These are phyloP conservation scores for Atopsyche davidsoni DNA, from an alignment of 1,140 invertebrate genomes.

Conservation along the genomic window DNA sequence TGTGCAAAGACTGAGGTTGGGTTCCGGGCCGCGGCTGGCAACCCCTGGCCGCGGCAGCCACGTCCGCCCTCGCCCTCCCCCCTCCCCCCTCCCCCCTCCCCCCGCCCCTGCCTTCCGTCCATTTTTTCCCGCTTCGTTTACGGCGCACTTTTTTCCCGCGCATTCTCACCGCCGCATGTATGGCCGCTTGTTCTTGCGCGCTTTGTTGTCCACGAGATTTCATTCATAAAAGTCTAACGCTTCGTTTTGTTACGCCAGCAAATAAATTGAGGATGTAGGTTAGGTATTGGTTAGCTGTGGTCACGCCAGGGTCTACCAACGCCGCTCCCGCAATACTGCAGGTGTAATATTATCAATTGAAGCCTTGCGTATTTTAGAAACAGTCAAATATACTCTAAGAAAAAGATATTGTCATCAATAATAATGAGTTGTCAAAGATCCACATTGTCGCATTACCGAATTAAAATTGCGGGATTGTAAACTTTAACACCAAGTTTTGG, in stretches of 20 bases:
- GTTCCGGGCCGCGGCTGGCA: too few relatives aligned
- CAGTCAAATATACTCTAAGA: too few relatives aligned
- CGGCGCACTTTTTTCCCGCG: slow-evolving; percentile 20
- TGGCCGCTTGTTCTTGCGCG: slow-evolving; percentile 20
- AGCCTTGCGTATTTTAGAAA: background rate
- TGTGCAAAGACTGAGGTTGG: too few relatives aligned
- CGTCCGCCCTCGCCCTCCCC: too few relatives aligned
- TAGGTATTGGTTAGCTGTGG: slow-evolving; percentile 22
- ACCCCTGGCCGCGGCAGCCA: too few relatives aligned
- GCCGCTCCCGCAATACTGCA: slow-evolving; percentile 8
- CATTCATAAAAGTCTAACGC: slow-evolving; percentile 27
- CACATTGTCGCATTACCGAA: too few relatives aligned
- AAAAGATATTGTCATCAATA: too few relatives aligned
- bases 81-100: too few relatives aligned
- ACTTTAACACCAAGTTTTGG: too few relatives aligned
- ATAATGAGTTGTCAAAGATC: too few relatives aligned
- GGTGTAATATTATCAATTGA: background rate
- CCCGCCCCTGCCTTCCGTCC: too few relatives aligned
- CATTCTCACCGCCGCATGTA: slow-evolving; percentile 24
- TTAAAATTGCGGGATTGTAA: too few relatives aligned
- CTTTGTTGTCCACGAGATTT: slow-evolving; percentile 28
- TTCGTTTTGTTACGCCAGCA: slow-evolving; percentile 25
- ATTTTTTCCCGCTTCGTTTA: slow-evolving; percentile 20
- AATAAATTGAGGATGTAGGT: slow-evolving; percentile 31
- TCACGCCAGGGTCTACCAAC: slow-evolving; percentile 12